phyloP scores from a whole-genome alignment of 2,113 vertebrate species.

The Crotophaga sulcirostris region DNA sequence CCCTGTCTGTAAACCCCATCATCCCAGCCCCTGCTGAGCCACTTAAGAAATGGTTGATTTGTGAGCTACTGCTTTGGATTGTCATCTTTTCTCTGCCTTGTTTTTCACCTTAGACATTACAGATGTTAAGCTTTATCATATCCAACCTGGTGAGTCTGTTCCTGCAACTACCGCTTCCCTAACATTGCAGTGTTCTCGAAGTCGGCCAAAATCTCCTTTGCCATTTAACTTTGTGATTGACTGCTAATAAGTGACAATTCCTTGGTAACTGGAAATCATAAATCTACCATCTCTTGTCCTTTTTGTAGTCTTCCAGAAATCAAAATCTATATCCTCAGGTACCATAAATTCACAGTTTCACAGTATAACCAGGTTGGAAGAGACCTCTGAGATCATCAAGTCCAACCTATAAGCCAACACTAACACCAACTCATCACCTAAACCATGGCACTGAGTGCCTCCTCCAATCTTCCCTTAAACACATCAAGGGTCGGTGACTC shows the following conservation, averaged over 20 bases:
- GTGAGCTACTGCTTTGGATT: background rate
- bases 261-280: background rate
- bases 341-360: too few species aligned
- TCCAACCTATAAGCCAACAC: too few species aligned
- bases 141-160: background rate
- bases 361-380: too few species aligned
- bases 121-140: background rate
- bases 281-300: background rate
- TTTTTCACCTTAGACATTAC: background rate
- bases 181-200: background rate
- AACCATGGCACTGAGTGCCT: too few species aligned
- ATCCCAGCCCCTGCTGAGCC: background rate
- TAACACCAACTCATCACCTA: too few species aligned
- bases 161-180: accelerated
- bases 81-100: background rate
- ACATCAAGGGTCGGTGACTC: too few species aligned
- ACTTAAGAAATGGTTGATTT: background rate
- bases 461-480: too few species aligned
- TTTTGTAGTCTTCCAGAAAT: background rate
- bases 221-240: background rate
- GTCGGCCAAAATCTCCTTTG: background rate
- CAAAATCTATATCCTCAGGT: background rate
- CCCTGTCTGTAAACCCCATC: background rate
- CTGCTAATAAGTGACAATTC: background rate
- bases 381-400: too few species aligned